phyloP scores from a whole-genome alignment of 2,113 vertebrate species.

The Typhlomys cinereus region DNA sequence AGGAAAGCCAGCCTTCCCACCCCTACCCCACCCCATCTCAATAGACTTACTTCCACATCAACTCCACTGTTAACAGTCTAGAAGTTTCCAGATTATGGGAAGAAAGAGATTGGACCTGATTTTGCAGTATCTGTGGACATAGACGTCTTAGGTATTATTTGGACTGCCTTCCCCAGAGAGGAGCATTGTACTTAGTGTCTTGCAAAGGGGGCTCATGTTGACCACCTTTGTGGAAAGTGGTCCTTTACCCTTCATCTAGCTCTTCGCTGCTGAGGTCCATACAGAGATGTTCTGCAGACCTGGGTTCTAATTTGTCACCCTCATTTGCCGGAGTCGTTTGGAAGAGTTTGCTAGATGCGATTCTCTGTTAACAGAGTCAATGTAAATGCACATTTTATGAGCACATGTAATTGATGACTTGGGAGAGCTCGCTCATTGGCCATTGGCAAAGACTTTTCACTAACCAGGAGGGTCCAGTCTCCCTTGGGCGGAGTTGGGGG shows the following conservation, averaged over 20 bases:
- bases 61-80: background rate
- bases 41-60: background rate
- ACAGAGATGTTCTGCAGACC: background rate
- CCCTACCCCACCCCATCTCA: background rate
- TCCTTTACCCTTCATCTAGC: background rate
- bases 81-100: background rate
- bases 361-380: constrained; percentile 54
- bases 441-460: background rate
- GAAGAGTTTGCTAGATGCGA: constrained; percentile 62
- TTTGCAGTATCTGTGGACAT: background rate
- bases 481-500: background rate
- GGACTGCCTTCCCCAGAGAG: background rate
- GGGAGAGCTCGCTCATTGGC: background rate
- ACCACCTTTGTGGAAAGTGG: background rate
- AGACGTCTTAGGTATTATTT: background rate
- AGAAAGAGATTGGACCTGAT: background rate
- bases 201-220: background rate
- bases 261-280: background rate
- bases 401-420: constrained; percentile 60
- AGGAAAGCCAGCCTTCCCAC: background rate
- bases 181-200: background rate
- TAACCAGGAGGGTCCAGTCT: background rate
- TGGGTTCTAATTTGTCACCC: constrained; percentile 1
- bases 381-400: constrained; percentile 43
- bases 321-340: constrained; percentile 38